These are phyloP conservation scores for Columbina picui DNA, from an alignment of 2,113 vertebrate species.

Conservation along the genomic window DNA sequence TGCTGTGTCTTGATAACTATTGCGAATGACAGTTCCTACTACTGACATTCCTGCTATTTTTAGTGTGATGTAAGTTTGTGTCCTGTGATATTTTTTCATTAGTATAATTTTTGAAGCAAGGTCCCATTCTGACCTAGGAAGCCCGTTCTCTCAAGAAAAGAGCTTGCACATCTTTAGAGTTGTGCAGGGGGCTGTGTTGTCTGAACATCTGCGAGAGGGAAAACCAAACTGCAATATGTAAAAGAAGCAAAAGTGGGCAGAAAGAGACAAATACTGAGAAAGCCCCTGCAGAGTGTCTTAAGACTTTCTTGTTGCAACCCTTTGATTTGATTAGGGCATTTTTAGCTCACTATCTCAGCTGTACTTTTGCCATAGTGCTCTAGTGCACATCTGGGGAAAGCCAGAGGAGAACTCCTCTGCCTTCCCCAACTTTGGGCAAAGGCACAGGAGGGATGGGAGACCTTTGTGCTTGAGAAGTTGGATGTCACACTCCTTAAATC, in stretches of 20 bases:
- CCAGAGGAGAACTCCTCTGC: not conserved
- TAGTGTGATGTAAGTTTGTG: not conserved
- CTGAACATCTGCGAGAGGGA: not conserved
- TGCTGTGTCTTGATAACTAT: conserved; percentile 29
- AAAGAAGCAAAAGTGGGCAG: not conserved
- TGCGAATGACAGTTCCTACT: conserved; percentile 36
- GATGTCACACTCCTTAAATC: not conserved
- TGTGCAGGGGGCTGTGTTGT: not conserved
- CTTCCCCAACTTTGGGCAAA: not conserved
- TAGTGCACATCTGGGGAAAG: not conserved
- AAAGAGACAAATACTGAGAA: not conserved
- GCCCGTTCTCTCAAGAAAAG: not conserved
- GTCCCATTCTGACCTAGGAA: not conserved
- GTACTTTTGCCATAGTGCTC: not conserved
- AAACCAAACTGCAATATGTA: not conserved
- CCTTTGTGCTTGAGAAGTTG: not conserved
- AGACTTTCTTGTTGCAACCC: not conserved
- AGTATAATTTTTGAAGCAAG: rapidly evolving
- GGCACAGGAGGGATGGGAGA: not conserved
- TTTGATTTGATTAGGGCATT: not conserved
- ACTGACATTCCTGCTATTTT: conserved; percentile 45
- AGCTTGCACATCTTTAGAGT: not conserved
- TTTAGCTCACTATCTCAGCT: not conserved
- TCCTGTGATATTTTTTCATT: not conserved
- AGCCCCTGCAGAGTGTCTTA: not conserved